These are phyloP conservation scores for Calypte anna DNA, from an alignment of 2,113 vertebrate species.

Conservation along the genomic window DNA sequence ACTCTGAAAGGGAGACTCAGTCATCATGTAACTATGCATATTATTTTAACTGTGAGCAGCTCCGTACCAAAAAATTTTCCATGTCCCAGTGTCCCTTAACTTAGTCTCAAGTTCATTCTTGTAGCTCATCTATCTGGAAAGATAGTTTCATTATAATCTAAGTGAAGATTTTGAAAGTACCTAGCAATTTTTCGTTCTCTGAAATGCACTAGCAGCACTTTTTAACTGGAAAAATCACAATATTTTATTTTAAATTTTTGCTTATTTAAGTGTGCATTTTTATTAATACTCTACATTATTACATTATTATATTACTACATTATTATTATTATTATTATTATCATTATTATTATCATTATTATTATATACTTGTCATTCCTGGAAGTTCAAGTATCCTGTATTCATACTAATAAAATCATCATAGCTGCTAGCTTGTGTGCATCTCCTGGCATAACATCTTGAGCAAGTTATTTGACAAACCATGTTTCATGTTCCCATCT, in stretches of 20 bases:
- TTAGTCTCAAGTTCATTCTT: neutral
- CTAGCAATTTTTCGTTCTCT: neutral
- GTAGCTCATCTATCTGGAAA: neutral
- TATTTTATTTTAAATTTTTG: neutral
- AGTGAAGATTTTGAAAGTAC: neutral
- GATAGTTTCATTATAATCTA: neutral
- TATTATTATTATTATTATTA: too few species aligned
- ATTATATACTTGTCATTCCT: neutral
- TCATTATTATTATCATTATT: too few species aligned
- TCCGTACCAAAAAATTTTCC: neutral
- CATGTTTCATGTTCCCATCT: neutral
- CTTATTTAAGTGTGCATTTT: neutral
- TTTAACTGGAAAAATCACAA: neutral
- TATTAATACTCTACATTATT: neutral
- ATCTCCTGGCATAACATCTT: slow-evolving; percentile 8
- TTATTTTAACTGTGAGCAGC: neutral
- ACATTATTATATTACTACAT: too few species aligned
- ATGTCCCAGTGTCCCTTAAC: neutral
- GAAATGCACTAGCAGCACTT: neutral
- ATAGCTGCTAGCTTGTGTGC: neutral
- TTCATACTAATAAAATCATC: neutral
- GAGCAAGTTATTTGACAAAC: slow-evolving; percentile 28
- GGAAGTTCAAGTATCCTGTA: neutral
- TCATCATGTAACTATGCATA: neutral
- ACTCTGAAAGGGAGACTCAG: neutral